Base-by-base conservation (phyloP, 2,888 invertebrate genomes). In the Lithophane semibrunnea region DNA sequence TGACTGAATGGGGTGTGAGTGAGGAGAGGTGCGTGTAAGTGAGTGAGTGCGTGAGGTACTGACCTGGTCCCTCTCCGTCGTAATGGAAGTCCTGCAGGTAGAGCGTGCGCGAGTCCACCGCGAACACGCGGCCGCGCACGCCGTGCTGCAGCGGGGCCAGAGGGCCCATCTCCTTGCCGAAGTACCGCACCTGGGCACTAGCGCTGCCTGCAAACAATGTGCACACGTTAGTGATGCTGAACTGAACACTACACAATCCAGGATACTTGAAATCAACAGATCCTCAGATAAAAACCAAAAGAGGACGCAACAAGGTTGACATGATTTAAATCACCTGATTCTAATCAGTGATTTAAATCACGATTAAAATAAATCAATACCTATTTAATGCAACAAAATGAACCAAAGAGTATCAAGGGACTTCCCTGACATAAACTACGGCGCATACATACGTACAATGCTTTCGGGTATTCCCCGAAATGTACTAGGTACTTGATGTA, bases 41-140 rank as follows among this genome's bases (percentile, higher is more conserved):
- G 18, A 24, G 7, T 16, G 3, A 29, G 29, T 44, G 52, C 29
- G 13, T n/a, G 56, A 18, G 8, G 71, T 72, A 92, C 94, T 93
- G 90, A 99, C 99, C 98, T 93, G 99, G 99, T 69, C 98, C 99
- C 94, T 98, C 98, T 77, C 99, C 99, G 91, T 99, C 99, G 94
- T 99, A 99, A 86, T 98, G 98, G 95, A 99, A 99, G 96, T 98
- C 98, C 93, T 98, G 98, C 89, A 99, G 97, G 96, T 98, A 98
- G 77, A 99, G 94, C 71, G 99, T 99, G 90, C 98, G 97, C 71
- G 98, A 98, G 95, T 99, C 99, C 0, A 99, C 98, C 9, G 98
- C 99, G 94, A 97, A 99, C 74, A 99, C 98, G 90, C 98, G 98
- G 16, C 99, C 99, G 85, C 98, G 98, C 88, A 99, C 98, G 87